Evolutionary conservation across 1,140 invertebrate genomes (phyloP).

Genomic region (Galleria mellonella): DNA sequence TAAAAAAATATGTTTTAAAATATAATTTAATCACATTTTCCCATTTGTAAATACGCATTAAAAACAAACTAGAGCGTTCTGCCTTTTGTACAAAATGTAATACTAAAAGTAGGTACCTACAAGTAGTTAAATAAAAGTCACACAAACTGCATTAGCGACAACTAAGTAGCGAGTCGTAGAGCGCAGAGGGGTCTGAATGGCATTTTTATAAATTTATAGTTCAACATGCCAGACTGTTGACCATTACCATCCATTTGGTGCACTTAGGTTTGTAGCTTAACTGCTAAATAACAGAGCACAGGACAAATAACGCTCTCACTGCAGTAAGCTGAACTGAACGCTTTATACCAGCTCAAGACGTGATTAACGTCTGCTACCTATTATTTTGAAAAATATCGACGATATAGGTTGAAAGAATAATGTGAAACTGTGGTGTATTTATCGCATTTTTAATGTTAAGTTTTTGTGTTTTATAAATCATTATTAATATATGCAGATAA

Average conservation of each 20-base stretch:
- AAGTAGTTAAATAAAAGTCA: constrained; percentile 1
- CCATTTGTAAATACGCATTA: too few relatives aligned
- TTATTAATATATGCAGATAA: too few relatives aligned
- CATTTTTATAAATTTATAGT: constrained; percentile 16
- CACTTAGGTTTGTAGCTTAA: constrained; percentile 16
- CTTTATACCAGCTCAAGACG: constrained; percentile 2
- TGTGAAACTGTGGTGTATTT: too few relatives aligned
- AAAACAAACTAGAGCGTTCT: too few relatives aligned
- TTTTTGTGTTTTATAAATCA: too few relatives aligned
- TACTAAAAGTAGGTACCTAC: too few relatives aligned
- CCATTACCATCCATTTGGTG: constrained; percentile 21
- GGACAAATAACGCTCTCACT: constrained; percentile 8
- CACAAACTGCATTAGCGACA: constrained; percentile 4
- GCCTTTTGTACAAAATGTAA: too few relatives aligned
- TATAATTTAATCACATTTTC: too few relatives aligned
- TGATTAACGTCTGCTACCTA: not conserved
- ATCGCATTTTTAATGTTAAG: too few relatives aligned
- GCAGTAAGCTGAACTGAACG: constrained; percentile 4
- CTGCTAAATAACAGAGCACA: constrained; percentile 15
- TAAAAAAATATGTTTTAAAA: too few relatives aligned
- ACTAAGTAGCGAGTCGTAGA: not conserved
- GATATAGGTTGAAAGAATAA: too few relatives aligned
- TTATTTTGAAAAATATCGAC: too few relatives aligned
- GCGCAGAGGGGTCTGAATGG: constrained; percentile 4
- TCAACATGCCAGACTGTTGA: constrained; percentile 4